Conservation (phyloP, 2,888 invertebrate species). For the Sminthurides aquaticus region DNA sequence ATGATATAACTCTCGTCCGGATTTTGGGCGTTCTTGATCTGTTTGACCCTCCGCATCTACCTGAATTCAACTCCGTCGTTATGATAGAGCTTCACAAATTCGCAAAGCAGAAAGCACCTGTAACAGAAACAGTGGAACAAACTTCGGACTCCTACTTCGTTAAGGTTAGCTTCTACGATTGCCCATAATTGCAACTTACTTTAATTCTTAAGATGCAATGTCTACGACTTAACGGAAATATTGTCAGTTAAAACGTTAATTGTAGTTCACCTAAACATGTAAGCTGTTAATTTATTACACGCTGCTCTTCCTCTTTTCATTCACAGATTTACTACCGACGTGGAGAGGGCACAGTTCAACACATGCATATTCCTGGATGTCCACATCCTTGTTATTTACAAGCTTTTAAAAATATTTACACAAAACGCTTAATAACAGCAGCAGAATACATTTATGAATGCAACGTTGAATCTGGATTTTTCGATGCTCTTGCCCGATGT, state of each 20-base stretch:
- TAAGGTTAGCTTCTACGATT: too few relatives aligned
- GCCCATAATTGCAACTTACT: too few relatives aligned
- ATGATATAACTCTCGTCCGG: constrained; percentile 71
- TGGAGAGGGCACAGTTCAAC: constrained; percentile 28
- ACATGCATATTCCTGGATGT: constrained; percentile 60
- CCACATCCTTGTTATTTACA: constrained; percentile 57
- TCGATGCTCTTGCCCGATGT: too few relatives aligned
- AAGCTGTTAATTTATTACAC: too few relatives aligned
- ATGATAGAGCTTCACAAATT: constrained; percentile 63
- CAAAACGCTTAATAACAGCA: constrained; percentile 37
- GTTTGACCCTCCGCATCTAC: constrained; percentile 47
- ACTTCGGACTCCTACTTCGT: neutral
- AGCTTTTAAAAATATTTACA: constrained; percentile 54
- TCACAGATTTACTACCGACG: too few relatives aligned
- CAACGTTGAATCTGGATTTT: too few relatives aligned
- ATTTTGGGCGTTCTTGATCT: constrained; percentile 64
- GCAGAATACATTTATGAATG: constrained; percentile 4
- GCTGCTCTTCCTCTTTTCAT: too few relatives aligned
- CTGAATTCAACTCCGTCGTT: constrained; percentile 40
- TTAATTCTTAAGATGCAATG: too few relatives aligned
- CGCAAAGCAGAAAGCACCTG: constrained; percentile 43
- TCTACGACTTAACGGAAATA: too few relatives aligned
- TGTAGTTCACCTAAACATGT: too few relatives aligned
- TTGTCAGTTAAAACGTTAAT: too few relatives aligned
- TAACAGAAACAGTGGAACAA: constrained; percentile 14